Evolutionary conservation across 2,888 invertebrate species (phyloP).

Genomic region (Eristalis pertinax): DNA sequence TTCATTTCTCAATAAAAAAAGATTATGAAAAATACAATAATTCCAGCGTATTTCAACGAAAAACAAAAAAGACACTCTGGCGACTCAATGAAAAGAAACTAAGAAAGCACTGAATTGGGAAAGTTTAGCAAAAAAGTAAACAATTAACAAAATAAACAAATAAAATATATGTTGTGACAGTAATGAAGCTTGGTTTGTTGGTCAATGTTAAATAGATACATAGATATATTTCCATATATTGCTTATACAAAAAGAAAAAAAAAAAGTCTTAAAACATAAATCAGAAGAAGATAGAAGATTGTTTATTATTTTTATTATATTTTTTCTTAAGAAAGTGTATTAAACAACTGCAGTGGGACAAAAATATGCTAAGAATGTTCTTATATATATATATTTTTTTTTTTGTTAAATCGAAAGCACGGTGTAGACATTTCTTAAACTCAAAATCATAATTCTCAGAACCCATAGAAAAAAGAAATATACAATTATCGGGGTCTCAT

Average conservation of each 20-base stretch:
- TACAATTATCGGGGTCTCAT: not conserved
- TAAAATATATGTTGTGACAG: slow-evolving; percentile 25
- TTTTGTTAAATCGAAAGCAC: slow-evolving; percentile 41
- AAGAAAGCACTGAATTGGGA: slow-evolving; percentile 6
- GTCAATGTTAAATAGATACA: not conserved
- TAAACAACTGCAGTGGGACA: slow-evolving; percentile 65
- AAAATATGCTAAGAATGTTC: slow-evolving; percentile 31
- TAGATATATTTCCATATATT: not conserved
- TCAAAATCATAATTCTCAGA: slow-evolving; percentile 4
- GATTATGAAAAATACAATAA: not conserved
- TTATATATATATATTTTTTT: not conserved
- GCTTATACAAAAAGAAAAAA: slow-evolving; percentile 21
- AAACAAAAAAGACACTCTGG: not conserved
- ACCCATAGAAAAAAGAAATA: slow-evolving; percentile 40
- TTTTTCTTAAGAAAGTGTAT: slow-evolving; percentile 69
- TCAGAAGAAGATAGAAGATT: slow-evolving; percentile 38
- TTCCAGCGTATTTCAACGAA: not conserved
- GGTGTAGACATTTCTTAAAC: slow-evolving; percentile 28
- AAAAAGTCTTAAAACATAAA: slow-evolving; percentile 23
- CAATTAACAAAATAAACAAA: not conserved
- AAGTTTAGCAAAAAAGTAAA: slow-evolving; percentile 3
- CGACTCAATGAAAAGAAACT: not conserved
- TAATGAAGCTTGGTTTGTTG: slow-evolving; percentile 45
- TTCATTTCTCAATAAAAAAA: not conserved
- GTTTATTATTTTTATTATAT: slow-evolving; percentile 9